Evolutionary conservation across 2,113 vertebrate genomes (phyloP), one percentile per base, ranked within the genome.

Genomic region (Chloropsis cyanopogon): DNA sequence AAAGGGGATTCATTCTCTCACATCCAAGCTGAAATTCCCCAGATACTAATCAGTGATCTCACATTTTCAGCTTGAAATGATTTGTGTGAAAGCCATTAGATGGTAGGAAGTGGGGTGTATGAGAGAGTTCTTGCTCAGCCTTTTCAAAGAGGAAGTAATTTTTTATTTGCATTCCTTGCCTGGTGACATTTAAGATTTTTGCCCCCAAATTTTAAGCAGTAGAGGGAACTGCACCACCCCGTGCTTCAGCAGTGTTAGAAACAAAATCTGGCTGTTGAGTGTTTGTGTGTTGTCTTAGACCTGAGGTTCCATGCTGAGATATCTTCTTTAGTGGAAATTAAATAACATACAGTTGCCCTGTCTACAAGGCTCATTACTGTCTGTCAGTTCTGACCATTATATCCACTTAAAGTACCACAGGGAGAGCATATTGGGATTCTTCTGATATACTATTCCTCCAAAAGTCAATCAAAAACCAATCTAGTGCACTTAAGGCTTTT

Each of bases 401-500:
- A 95, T 86, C 93, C 94, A 97, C 94, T 97, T 95, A 97, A 95
- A 95, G 95, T 96, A 95, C 96, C 95, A 92, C 92, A 90, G 95
- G 95, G 95, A 95, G 76, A 93, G 79, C 93, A 92, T 94, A 93
- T 94, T 95, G 56, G 91, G 88, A 96, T 94, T 95, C 93, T 93
- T 95, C 95, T 94, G 95, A 97, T 96, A 95, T 94, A 94, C 92
- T 95, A 28, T 96, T 95, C 92, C 94, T 95, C 93, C 83, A 86
- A 97, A 97, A 97, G 96, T 96, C 96, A 97, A 97, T 97, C 92
- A 94, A 97, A 97, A 97, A 94, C 93, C 96, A 97, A 97, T 97
- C 96, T 94, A 97, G 75, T 92, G 96, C 95, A 95, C 96, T 97
- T 97, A 97, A 83, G 86, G 96, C 96, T 97, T 97, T 97, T 97